phyloP scores from a whole-genome alignment of 2,113 vertebrate genomes.

The Oreochromis niloticus region DNA sequence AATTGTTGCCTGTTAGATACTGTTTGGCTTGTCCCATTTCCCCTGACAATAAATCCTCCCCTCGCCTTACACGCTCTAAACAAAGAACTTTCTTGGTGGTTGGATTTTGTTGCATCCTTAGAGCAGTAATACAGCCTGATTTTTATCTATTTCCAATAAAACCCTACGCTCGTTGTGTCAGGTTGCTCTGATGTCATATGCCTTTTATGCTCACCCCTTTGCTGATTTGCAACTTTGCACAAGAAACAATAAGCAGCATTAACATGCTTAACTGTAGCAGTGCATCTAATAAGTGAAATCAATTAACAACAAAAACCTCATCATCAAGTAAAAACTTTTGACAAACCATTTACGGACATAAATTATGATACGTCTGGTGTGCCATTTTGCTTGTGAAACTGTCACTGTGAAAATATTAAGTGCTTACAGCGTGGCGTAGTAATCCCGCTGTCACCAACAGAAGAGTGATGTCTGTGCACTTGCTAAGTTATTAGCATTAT shows the following conservation, averaged over 20 bases:
- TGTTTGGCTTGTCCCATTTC: slow-evolving; percentile 17
- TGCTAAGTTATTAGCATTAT: slow-evolving; percentile 44
- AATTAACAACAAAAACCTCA: slow-evolving; percentile 12
- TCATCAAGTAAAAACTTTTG: slow-evolving; percentile 19
- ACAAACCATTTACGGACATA: not conserved
- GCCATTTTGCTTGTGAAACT: slow-evolving; percentile 26
- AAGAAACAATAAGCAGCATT: not conserved
- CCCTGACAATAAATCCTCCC: slow-evolving; percentile 1
- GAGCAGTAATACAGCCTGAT: not conserved
- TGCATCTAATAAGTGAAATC: slow-evolving; percentile 27
- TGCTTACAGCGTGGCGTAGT: slow-evolving; percentile 31
- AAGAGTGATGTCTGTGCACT: slow-evolving; percentile 39
- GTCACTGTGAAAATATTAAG: slow-evolving; percentile 30
- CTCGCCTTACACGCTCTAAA: not conserved
- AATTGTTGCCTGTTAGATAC: slow-evolving; percentile 20
- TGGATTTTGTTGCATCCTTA: slow-evolving; percentile 19
- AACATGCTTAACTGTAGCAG: not conserved
- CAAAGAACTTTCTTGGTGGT: not conserved
- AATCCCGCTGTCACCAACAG: slow-evolving; percentile 47
- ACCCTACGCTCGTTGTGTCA: not conserved
- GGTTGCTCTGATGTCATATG: slow-evolving; percentile 35
- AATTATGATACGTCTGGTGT: not conserved
- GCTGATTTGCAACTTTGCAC: not conserved
- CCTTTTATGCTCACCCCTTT: not conserved
- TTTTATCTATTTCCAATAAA: slow-evolving; percentile 33